Evolutionary conservation across 2,888 invertebrate species (phyloP).

Genomic region (Xylophagus ater): DNA sequence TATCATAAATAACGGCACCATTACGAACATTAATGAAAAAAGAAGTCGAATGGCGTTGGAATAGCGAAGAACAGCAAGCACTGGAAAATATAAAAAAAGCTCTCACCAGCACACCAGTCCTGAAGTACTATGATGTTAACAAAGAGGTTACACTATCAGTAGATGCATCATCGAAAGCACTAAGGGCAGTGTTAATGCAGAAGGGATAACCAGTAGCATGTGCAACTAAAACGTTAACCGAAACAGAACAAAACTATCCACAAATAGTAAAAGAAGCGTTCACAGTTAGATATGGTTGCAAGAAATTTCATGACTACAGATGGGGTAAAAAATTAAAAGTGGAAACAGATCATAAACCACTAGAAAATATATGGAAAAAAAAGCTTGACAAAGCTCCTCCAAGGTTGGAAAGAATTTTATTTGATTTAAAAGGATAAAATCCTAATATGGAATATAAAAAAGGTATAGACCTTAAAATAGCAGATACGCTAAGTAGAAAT

Average conservation of each 20-base stretch:
- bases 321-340: too few species aligned
- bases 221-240: conserved; percentile 1
- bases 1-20: conserved; percentile 12
- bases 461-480: too few species aligned
- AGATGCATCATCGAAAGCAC: not conserved
- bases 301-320: too few species aligned
- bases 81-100: conserved; percentile 1
- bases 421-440: too few species aligned
- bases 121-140: conserved; percentile 20
- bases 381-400: too few species aligned
- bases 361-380: too few species aligned
- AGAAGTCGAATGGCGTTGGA: conserved; percentile 1
- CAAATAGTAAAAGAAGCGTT: conserved; percentile 19
- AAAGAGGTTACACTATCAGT: conserved; percentile 12
- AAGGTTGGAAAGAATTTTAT: too few species aligned
- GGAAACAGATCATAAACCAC: too few species aligned
- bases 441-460: too few species aligned
- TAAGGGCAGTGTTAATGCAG: conserved; percentile 7
- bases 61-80: conserved; percentile 3
- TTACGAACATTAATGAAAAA: conserved; percentile 1
- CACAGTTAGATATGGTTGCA: too few species aligned
- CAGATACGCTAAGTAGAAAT: too few species aligned
- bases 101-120: conserved; percentile 13
- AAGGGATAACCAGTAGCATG: conserved; percentile 1
- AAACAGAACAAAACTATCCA: not conserved